Percentiles rank a stretch among this genome's conserved stretches.
Evolutionary conservation across 2,888 invertebrate species (phyloP).

Genomic region (Acanthosepion lycidas): DNA sequence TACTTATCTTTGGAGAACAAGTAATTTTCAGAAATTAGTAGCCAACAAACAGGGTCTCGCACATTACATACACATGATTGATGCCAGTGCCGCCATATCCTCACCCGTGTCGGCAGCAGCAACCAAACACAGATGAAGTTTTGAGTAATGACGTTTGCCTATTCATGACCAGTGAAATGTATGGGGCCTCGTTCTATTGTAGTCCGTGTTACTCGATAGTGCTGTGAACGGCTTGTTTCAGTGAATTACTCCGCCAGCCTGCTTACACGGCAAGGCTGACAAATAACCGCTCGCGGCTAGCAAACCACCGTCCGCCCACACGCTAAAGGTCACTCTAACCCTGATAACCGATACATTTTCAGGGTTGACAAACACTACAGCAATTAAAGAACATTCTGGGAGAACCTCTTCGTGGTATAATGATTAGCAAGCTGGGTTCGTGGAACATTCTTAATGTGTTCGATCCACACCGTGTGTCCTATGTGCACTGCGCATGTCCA

Average conservation of each 20-base stretch:
- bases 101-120: neutral
- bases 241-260: constrained; percentile 33
- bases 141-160: constrained; percentile 21
- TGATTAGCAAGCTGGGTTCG: too few species aligned
- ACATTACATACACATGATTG: neutral
- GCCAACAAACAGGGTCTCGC: neutral
- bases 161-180: constrained; percentile 11
- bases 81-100: constrained; percentile 7
- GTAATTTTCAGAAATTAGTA: constrained; percentile 33
- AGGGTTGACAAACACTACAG: neutral
- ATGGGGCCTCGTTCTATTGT: constrained; percentile 18
- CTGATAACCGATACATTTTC: neutral
- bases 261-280: neutral
- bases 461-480: too few species aligned
- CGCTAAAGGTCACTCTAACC: neutral
- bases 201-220: neutral
- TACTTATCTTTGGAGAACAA: neutral
- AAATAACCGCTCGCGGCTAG: neutral
- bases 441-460: too few species aligned
- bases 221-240: neutral
- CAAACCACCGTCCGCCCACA: neutral
- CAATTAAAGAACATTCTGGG: neutral
- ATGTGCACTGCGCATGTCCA: too few species aligned
- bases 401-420: neutral
- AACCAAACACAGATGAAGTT: neutral